Evolutionary conservation across 1,140 invertebrate species (phyloP).

Genomic region (Megathymus violae): DNA sequence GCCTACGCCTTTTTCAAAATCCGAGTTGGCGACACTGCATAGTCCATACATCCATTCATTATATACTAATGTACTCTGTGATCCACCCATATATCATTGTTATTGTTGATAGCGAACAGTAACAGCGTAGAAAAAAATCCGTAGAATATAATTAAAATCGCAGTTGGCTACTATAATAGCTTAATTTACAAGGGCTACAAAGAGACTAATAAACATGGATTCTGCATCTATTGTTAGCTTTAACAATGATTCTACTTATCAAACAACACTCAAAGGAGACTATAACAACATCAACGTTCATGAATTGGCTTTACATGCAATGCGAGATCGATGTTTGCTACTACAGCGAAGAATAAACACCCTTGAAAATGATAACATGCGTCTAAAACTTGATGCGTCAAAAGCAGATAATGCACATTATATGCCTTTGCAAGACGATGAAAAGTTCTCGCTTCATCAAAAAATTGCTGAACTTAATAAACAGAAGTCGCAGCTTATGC

Average conservation of each 20-base stretch:
- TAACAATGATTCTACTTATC: conserved; percentile 75
- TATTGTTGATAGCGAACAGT: no score
- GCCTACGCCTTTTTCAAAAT: no score
- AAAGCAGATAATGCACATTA: conserved; percentile 63
- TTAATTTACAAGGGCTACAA: no score
- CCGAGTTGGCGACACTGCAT: no score
- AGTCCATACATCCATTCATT: no score
- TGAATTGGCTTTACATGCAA: conserved; percentile 90
- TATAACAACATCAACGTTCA: conserved; percentile 84
- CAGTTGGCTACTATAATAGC: no score
- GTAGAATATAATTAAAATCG: no score
- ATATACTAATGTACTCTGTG: no score
- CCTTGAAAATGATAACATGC: conserved; percentile 90
- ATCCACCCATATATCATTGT: no score
- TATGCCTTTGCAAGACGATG: conserved; percentile 68
- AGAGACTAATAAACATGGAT: conserved; percentile 60
- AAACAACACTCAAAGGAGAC: conserved; percentile 69
- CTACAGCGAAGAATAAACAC: conserved; percentile 87
- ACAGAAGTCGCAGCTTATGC: conserved; percentile 89
- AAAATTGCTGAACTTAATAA: conserved; percentile 87
- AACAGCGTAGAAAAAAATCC: no score
- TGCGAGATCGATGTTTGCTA: conserved; percentile 90
- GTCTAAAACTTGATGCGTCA: conserved; percentile 84
- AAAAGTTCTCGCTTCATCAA: conserved; percentile 80
- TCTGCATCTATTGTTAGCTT: conserved; percentile 78